Evolutionary conservation across 2,797 vertebrate genomes (phyloP), one percentile per base, ranked within the genome.

Genomic region (Ptychobarbus kaznakovi): DNA sequence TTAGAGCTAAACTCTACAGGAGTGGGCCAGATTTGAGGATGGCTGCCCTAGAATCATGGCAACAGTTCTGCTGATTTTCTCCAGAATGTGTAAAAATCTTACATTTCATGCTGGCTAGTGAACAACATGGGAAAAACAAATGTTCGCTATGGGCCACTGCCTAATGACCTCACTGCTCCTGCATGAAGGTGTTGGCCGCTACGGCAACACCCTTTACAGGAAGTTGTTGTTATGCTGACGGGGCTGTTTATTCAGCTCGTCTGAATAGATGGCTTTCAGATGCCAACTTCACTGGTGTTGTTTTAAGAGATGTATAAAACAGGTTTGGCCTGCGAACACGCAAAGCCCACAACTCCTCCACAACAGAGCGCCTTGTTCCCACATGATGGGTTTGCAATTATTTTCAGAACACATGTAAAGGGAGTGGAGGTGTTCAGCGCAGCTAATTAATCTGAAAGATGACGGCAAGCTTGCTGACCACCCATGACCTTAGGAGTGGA

Each of bases 181-280:
- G 90, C 87, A 93, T 75, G 91, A 93, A 90, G 89, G 84, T 87
- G 83, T 85, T 91, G 93, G 93, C 93, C 91, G 93, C 92, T 90
- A 91, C 91, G 86, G 84, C 87, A 90, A 93, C 92, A 93, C 94
- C 92, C 93, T 90, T 91, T 84, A 94, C 91, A 95, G 92, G 92
- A 89, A 89, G 89, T 91, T 93, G 94, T 92, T 94, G 92, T 90
- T 93, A 90, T 63, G 35, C 40, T 89, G 42, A 90, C 88, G 42
- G 63, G 88, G 80, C 51, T 94, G 92, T 94, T 95, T 93, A 92
- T 91, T 89, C 87, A 74, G 80, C 87, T 89, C 61, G 81, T 82
- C 90, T 96, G 93, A 95, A 95, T 93, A 91, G 92, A 85, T 82
- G 74, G 89, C 94, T 96, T 95, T 95, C 91, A 95, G 93, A 93